Base-by-base conservation (phyloP, 2,113 vertebrate species). In the Lepisosteus oculatus region DNA sequence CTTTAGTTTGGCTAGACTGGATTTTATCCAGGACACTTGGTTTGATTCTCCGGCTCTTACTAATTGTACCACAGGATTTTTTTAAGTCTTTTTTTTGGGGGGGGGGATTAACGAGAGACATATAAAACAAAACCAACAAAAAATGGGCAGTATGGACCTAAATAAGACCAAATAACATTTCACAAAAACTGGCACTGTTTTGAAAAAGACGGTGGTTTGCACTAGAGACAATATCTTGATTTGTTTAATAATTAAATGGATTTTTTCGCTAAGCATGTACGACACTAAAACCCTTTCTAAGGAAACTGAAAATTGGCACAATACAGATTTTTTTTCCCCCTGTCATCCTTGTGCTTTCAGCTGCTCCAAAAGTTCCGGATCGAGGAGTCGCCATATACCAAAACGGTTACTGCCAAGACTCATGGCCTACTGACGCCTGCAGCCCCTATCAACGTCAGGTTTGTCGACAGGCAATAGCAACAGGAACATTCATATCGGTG, bases 361-460 rank as follows among this genome's bases (percentile, higher is more conserved):
- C 80, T 98, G 65, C 92, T 97, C 81, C 95, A 95, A 70, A 93
- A 81, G 77, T 97, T 97, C 85, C 86, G 88, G 80, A 93, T 97
- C 3, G 83, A 87, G 69, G 11, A 77, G 59, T 93, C 92, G 74
- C 85, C 94, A 7, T 72, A 90, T 77, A 94, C 93, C 0, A 56
- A 81, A 61, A 77, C 88, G 0, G 87, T 96, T 81, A 79, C 42
- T 15, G 93, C 95, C 68, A 96, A 95, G 90, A 96, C 94, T 13
- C 95, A 95, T 0, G 94, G 95, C 72, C 90, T 97, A 67, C 90
- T 98, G 72, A 90, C 90, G 66, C 95, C 94, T 4, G 89, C 76
- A 61, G 84, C 72, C 0, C 85, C 90, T 54, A 93, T 97, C 77
- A 81, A 93, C 69, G 86, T 97, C 71, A 87, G 86, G 75, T 97